Evolutionary conservation across 2,888 invertebrate genomes (phyloP), one percentile per base, ranked within the genome.

Genomic region (Galerucella nymphaeae): DNA sequence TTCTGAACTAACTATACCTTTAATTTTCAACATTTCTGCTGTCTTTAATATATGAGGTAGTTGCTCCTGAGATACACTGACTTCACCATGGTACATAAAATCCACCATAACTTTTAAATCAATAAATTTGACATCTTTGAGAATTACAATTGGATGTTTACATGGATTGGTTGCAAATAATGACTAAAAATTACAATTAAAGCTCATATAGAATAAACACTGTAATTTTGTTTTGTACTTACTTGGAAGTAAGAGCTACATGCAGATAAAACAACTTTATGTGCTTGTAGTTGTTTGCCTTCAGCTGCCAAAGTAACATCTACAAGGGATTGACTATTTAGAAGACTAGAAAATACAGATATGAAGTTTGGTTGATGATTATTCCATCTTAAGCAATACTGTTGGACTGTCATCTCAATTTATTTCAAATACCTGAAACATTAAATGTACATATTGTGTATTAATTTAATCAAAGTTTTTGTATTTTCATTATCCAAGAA

Each of bases 211-310:
- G 6, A 30, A 30, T 4, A 48, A 48, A 42, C 2, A 2, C 2
- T n/a, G 13, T 48, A 42, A 16, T 16, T 16, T 67, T 1, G 42
- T 61, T 59, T 41, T 57, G 2, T 59, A 71, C 50, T 38, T 87
- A 94, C 94, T 89, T 96, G 95, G 87, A 96, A 96, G 87, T 96
- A 96, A n/a, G 95, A 93, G 85, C 96, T 96, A 87, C 96, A 96
- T 2, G 96, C 96, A 0, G 96, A 96, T 53, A 96, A 88, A 41
- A 96, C 95, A 71, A 96, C 93, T 88, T 95, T 96, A 86, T 96
- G 96, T 5, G 96, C 96, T 84, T 94, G 94, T 73, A 96, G 87
- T 81, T 95, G 95, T 81, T 93, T 91, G 30, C 96, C 96, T 85
- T 96, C 96, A 8, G 96, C 95, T n/a, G 96, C 95, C 77, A 96